Conservation (phyloP, 1,140 invertebrate genomes). For the Drosophila micromelanica region DNA sequence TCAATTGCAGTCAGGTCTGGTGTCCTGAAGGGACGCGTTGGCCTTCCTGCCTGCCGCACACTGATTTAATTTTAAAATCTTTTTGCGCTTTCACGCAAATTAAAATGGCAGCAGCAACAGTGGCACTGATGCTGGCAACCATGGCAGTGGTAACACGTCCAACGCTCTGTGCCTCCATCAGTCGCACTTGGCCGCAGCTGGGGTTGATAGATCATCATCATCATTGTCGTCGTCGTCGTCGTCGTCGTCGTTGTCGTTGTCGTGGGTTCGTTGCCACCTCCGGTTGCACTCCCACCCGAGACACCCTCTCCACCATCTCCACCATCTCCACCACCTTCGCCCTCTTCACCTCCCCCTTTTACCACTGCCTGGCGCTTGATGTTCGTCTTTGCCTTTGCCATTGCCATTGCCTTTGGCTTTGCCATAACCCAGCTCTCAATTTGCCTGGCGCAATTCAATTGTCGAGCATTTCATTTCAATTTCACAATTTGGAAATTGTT, state of each 20-base stretch:
- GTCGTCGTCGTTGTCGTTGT: no score
- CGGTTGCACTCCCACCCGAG: no score
- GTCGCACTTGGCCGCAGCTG: constrained; percentile 40
- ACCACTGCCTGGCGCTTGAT: background rate
- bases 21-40: constrained; percentile 1
- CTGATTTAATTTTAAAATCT: constrained; percentile 80
- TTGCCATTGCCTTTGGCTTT: constrained; percentile 17
- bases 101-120: constrained; percentile 58
- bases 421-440: constrained; percentile 45
- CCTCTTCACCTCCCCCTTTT: no score
- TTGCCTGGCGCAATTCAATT: constrained; percentile 73
- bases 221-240: constrained; percentile 4
- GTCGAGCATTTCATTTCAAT: constrained; percentile 80
- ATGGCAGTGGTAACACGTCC: constrained; percentile 18
- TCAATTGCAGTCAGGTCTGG: constrained; percentile 38
- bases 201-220: constrained; percentile 67
- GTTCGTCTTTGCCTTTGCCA: constrained; percentile 20
- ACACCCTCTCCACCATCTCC: no score
- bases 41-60: constrained; percentile 22
- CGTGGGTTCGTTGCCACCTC: background rate
- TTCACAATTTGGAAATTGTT: constrained; percentile 74
- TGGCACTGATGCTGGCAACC: background rate
- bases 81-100: constrained; percentile 70
- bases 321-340: no score
- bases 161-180: constrained; percentile 10